These are phyloP conservation scores for Varecia variegata DNA, from an alignment of 2,797 vertebrate species.

Conservation along the genomic window DNA sequence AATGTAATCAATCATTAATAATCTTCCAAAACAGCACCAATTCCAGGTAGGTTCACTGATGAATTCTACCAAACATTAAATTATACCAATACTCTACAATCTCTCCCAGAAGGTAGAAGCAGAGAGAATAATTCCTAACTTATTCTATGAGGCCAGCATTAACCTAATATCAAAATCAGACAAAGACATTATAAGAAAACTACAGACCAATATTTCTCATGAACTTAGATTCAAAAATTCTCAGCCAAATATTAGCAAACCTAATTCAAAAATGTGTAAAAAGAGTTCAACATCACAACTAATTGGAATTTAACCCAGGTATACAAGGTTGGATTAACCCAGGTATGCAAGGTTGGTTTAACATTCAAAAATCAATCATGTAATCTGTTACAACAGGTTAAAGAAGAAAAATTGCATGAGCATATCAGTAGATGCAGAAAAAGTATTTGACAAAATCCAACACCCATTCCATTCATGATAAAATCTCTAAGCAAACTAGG, in stretches of 20 bases:
- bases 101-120: background rate
- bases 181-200: background rate
- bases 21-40: background rate
- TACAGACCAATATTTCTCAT: background rate
- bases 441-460: background rate
- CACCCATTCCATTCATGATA: background rate
- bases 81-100: background rate
- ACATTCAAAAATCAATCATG: background rate
- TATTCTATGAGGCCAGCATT: background rate
- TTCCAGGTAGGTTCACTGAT: background rate
- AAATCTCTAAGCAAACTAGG: background rate
- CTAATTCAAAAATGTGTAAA: background rate
- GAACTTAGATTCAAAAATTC: background rate
- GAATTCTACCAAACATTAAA: background rate
- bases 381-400: background rate
- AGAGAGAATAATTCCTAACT: background rate
- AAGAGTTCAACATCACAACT: background rate
- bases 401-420: background rate
- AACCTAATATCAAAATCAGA: background rate
- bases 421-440: background rate
- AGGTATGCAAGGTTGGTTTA: background rate
- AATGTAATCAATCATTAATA: background rate
- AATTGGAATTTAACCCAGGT: background rate
- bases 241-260: background rate
- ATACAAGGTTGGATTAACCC: background rate